Evolutionary conservation across 2,888 invertebrate species (phyloP).

Genomic region (Amphipyra tragopoginis): DNA sequence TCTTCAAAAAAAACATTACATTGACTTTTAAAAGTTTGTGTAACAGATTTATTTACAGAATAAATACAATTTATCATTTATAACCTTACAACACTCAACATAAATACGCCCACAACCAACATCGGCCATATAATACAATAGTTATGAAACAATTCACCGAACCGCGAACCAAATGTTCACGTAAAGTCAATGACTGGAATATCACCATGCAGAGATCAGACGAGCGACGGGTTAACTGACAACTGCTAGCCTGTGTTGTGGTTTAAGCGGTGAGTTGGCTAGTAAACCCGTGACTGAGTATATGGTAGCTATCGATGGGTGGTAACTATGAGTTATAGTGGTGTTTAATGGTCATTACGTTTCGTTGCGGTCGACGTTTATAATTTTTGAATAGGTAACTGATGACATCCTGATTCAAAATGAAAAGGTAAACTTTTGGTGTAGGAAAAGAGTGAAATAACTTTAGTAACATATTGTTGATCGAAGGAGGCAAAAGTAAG

Average conservation of each 20-base stretch:
- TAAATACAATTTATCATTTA: too few species aligned
- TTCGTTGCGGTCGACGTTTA: slow-evolving; percentile 4
- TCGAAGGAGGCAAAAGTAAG: too few species aligned
- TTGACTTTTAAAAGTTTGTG: too few species aligned
- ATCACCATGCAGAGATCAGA: slow-evolving; percentile 43
- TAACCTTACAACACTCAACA: too few species aligned
- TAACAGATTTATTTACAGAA: too few species aligned
- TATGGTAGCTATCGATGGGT: slow-evolving; percentile 12
- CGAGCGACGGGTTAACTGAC: slow-evolving; percentile 33
- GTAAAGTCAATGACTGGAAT: slow-evolving; percentile 60
- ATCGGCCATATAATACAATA: not conserved
- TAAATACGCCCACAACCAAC: not conserved
- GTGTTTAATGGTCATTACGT: not conserved
- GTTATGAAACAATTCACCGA: slow-evolving; percentile 26
- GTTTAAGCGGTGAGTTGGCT: slow-evolving; percentile 23
- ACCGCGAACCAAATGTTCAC: slow-evolving; percentile 59
- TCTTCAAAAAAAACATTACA: too few species aligned
- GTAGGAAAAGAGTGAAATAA: too few species aligned
- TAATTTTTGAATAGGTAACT: not conserved
- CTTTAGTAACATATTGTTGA: too few species aligned
- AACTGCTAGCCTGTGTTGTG: slow-evolving; percentile 37
- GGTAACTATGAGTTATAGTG: not conserved
- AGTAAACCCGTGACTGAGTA: slow-evolving; percentile 18
- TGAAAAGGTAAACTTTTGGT: too few species aligned
- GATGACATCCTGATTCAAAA: not conserved